Evolutionary conservation across 1,140 invertebrate genomes (phyloP), one percentile per base, ranked within the genome.

Genomic region (Conus ventricosus): DNA sequence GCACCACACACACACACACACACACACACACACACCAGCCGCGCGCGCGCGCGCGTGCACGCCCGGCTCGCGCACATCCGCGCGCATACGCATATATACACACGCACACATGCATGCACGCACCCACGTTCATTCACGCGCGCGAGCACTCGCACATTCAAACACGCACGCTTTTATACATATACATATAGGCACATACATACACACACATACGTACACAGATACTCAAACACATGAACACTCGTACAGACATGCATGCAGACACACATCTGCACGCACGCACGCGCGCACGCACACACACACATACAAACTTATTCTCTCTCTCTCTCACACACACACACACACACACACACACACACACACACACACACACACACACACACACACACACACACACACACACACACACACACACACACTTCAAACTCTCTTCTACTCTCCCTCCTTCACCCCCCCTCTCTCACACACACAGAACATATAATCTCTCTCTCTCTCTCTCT

Each of bases 11-110:
- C 67, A 71, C 67, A 71, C 67, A 71, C 67, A 71, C 67, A 71
- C 67, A 71, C 67, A 71, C 67, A 71, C 67, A 71, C 67, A 71
- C 67, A 71, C 67, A n/a, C n/a, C n/a, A n/a, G n/a, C n/a, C 25
- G 10, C n/a, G 17, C 75, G 27, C 75, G 27, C 75, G 27, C 75
- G 27, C 75, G 20, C 75, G 75, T 5, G 39, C 75, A n/a, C n/a
- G n/a, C n/a, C n/a, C n/a, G n/a, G n/a, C n/a, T n/a, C n/a, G n/a
- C n/a, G n/a, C n/a, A n/a, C n/a, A n/a, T n/a, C n/a, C n/a, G n/a
- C n/a, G n/a, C n/a, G n/a, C n/a, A n/a, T n/a, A 78, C 75, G 15
- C 75, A 78, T 25, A 39, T 25, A 78, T 25, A 39, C 75, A 78
- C 75, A 78, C 75, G 20, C 75, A 78, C 75, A 78, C 75, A 78